Evolutionary conservation across 2,113 vertebrate genomes (phyloP).

Genomic region (Tenrec ecaudatus): DNA sequence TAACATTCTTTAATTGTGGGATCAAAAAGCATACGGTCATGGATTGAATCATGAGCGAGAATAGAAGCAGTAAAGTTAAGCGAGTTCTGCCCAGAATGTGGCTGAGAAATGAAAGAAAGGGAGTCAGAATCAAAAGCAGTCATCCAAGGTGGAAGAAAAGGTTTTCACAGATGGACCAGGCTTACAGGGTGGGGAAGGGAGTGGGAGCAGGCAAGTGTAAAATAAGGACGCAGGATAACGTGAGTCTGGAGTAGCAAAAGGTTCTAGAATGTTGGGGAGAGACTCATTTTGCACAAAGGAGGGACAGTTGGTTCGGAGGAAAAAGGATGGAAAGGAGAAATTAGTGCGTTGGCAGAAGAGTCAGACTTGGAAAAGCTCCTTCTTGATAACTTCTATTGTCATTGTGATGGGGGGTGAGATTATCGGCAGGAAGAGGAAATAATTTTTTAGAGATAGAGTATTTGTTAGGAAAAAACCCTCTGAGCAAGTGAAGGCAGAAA

Average conservation of each 20-base stretch:
- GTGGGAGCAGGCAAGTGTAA: background rate
- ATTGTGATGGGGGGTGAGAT: background rate
- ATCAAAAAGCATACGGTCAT: too few relatives aligned
- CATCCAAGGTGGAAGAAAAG: background rate
- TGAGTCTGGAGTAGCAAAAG: background rate
- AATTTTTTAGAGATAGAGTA: background rate
- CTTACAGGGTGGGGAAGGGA: background rate
- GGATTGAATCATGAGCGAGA: too few relatives aligned
- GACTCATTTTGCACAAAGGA: background rate
- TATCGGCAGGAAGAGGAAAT: background rate
- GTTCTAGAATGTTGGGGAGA: background rate
- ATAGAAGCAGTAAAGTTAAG: too few relatives aligned
- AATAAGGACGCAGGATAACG: background rate
- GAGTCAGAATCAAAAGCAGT: background rate
- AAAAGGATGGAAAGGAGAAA: background rate
- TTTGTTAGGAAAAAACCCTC: background rate
- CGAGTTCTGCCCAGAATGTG: too few relatives aligned
- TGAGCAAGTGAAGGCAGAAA: background rate
- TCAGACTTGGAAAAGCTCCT: background rate
- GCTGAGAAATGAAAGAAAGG: too few relatives aligned
- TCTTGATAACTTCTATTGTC: background rate
- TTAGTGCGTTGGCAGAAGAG: background rate
- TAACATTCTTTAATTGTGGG: too few relatives aligned
- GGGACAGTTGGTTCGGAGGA: background rate
- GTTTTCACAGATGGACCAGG: background rate